Conservation (phyloP, 2,888 invertebrate species). For the Masnerella sp. region DNA sequence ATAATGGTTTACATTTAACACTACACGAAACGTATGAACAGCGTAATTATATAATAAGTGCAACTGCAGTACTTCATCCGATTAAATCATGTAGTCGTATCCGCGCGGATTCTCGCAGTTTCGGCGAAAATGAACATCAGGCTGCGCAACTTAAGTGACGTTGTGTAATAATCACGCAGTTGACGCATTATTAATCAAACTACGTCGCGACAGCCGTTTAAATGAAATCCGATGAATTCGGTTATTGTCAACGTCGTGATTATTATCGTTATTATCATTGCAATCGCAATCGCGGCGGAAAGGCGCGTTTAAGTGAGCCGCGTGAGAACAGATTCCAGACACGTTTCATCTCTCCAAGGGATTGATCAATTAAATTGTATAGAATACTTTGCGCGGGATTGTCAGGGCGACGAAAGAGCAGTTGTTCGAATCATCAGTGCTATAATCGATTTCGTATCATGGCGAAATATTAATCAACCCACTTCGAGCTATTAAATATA, state of each 20-base stretch:
- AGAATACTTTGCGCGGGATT: slow-evolving; percentile 24
- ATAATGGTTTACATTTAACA: too few species aligned
- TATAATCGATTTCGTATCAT: not conserved
- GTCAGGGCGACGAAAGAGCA: not conserved
- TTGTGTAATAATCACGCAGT: slow-evolving; percentile 16
- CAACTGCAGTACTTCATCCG: too few species aligned
- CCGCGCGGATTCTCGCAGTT: too few species aligned
- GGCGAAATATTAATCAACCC: too few species aligned
- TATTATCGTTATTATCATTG: slow-evolving; percentile 20
- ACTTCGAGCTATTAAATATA: too few species aligned
- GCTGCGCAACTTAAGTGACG: slow-evolving; percentile 32
- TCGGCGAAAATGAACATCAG: too few species aligned
- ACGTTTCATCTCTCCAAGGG: slow-evolving; percentile 32
- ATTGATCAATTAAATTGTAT: slow-evolving; percentile 44
- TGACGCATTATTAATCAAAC: slow-evolving; percentile 43
- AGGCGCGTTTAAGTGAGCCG: slow-evolving; percentile 24
- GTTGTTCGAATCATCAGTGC: slow-evolving; percentile 17
- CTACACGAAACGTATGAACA: too few species aligned
- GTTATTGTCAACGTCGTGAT: slow-evolving; percentile 18
- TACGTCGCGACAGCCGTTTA: slow-evolving; percentile 11
- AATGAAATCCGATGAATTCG: slow-evolving; percentile 37
- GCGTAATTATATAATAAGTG: too few species aligned
- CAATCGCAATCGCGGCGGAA: slow-evolving; percentile 22
- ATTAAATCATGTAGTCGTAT: too few species aligned
- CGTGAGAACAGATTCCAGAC: slow-evolving; percentile 40